Conservation (phyloP, 2,797 vertebrate species). For the Pantherophis alleghaniensis region DNA sequence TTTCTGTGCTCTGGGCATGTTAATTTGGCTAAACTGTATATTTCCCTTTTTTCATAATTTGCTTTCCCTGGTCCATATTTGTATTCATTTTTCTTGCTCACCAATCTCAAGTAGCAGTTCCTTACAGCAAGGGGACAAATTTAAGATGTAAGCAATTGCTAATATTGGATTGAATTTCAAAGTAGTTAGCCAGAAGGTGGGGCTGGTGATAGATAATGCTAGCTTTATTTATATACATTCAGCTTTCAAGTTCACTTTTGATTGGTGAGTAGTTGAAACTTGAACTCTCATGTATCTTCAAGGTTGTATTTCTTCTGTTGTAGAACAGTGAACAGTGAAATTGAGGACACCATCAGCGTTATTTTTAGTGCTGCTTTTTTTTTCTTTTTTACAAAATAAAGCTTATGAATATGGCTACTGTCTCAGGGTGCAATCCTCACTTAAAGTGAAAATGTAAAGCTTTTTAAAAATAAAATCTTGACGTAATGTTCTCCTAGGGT, state of each 20-base stretch:
- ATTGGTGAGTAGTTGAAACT: neutral
- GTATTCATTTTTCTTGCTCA: neutral
- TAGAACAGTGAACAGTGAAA: neutral
- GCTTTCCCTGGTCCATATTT: slow-evolving; percentile 16
- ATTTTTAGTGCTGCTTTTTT: neutral
- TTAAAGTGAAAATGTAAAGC: neutral
- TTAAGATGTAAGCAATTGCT: neutral
- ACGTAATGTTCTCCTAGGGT: neutral
- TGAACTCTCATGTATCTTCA: neutral
- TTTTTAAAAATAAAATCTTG: neutral
- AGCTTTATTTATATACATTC: neutral
- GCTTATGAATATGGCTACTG: neutral
- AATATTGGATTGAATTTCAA: slow-evolving; percentile 11
- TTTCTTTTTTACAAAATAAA: neutral
- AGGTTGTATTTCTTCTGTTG: neutral
- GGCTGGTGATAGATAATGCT: neutral
- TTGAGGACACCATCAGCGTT: neutral
- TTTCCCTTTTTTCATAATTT: neutral
- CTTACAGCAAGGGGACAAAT: slow-evolving; percentile 1
- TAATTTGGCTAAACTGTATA: slow-evolving; percentile 3
- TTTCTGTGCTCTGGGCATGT: neutral
- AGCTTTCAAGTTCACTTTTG: neutral
- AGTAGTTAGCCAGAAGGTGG: neutral
- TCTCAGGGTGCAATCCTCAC: neutral
- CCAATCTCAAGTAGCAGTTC: slow-evolving; percentile 5